Conservation (phyloP, 2,888 invertebrate species). For the Herminia tarsipennalis region DNA sequence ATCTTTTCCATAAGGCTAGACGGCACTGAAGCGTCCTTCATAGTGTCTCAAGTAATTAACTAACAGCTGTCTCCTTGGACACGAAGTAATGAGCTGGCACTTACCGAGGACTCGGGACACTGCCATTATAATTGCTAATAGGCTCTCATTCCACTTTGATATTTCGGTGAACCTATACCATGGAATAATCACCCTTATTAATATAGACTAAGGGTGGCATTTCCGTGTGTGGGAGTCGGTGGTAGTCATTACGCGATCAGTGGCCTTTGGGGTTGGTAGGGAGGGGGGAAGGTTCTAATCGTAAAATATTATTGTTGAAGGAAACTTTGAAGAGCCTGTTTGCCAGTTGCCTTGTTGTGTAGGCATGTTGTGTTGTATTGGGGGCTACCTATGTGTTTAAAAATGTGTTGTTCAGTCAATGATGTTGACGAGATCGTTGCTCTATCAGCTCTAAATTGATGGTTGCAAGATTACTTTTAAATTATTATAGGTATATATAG, state of each 20-base stretch:
- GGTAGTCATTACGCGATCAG: slow-evolving; percentile 51
- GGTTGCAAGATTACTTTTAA: too few relatives aligned
- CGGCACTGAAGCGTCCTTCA: slow-evolving; percentile 14
- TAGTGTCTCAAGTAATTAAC: slow-evolving; percentile 40
- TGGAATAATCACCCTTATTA: slow-evolving; percentile 6
- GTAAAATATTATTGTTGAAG: slow-evolving; percentile 60
- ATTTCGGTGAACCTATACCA: slow-evolving; percentile 46
- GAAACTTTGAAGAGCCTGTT: slow-evolving; percentile 19
- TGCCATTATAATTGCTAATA: slow-evolving; percentile 81
- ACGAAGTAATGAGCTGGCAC: slow-evolving; percentile 72
- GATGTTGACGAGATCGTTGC: too few relatives aligned
- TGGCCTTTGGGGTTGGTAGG: slow-evolving; percentile 37
- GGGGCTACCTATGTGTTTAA: too few relatives aligned
- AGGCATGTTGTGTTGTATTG: too few relatives aligned
- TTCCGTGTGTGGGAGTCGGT: slow-evolving; percentile 37
- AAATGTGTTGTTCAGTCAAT: too few relatives aligned
- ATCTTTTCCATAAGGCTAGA: not conserved
- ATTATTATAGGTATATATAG: too few relatives aligned
- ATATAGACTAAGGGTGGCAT: slow-evolving; percentile 20
- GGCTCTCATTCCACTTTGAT: slow-evolving; percentile 55
- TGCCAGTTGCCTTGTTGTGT: not conserved
- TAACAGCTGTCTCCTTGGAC: slow-evolving; percentile 26
- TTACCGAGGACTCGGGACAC: slow-evolving; percentile 54
- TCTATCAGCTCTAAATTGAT: too few relatives aligned
- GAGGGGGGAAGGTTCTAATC: slow-evolving; percentile 48